These are phyloP conservation scores for Nannobrachium achirus DNA, from an alignment of 2,113 vertebrate species.

Conservation along the genomic window DNA sequence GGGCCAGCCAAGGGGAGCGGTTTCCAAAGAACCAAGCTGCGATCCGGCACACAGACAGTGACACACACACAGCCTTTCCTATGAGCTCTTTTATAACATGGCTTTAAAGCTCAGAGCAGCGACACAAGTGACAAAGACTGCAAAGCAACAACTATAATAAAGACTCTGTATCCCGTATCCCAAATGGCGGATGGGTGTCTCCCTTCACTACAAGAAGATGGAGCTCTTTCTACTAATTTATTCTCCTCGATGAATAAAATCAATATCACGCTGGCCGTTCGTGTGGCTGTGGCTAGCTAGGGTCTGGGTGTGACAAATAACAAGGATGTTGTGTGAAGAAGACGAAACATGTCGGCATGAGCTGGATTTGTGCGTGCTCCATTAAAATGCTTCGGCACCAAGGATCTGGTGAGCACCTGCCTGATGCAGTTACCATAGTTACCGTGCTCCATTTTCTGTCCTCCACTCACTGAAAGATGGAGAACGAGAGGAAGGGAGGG, in stretches of 20 bases:
- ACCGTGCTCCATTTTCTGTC: constrained; percentile 78
- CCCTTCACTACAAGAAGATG: neutral
- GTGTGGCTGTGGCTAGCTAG: neutral
- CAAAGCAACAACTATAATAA: constrained; percentile 26
- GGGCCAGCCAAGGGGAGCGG: constrained; percentile 55
- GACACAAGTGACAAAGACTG: constrained; percentile 31
- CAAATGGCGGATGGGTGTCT: constrained; percentile 17
- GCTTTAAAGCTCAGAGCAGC: constrained; percentile 33
- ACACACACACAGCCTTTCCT: constrained; percentile 28
- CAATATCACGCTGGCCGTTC: neutral
- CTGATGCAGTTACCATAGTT: constrained; percentile 84
- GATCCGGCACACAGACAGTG: constrained; percentile 47
- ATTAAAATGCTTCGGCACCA: constrained; percentile 30
- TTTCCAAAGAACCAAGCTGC: constrained; percentile 66
- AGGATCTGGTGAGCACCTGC: constrained; percentile 56
- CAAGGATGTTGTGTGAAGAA: neutral
- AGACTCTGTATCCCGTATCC: constrained; percentile 1
- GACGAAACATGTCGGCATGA: neutral
- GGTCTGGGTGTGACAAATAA: neutral
- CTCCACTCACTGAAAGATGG: constrained; percentile 26
- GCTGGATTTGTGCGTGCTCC: constrained; percentile 4
- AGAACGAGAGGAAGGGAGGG: neutral
- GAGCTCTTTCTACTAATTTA: neutral
- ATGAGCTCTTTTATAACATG: constrained; percentile 37
- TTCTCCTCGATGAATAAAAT: neutral